A percentile compares a stretch with the other conserved stretches of the same genome.
These are phyloP conservation scores for Sebastes aleutianus DNA, from an alignment of 2,797 vertebrate species.

Conservation along the genomic window DNA sequence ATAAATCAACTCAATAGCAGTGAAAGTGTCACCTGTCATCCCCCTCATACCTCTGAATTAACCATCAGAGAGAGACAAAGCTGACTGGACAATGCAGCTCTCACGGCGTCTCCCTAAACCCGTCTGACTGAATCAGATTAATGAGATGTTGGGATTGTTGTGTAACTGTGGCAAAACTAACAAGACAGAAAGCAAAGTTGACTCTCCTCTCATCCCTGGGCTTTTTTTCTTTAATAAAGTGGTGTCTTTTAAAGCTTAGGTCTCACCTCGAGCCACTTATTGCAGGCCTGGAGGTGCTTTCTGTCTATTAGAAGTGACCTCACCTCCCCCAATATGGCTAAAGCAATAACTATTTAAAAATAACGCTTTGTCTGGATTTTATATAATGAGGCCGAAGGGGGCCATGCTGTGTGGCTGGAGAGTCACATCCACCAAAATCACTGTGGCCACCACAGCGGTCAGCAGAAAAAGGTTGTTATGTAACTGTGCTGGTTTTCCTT, in stretches of 20 bases:
- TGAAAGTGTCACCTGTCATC: background rate
- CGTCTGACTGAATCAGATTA: slow-evolving; percentile 46
- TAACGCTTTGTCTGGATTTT: slow-evolving; percentile 15
- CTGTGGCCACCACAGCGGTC: slow-evolving; percentile 28
- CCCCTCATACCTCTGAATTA: background rate
- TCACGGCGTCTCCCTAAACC: slow-evolving; percentile 1
- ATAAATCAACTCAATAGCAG: background rate
- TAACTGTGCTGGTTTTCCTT: slow-evolving; percentile 53
- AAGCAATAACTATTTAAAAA: background rate
- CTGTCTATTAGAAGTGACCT: background rate
- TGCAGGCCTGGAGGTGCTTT: background rate
- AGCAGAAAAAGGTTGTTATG: slow-evolving; percentile 50
- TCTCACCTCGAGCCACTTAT: background rate
- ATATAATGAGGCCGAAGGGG: slow-evolving; percentile 31
- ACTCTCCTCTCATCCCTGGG: background rate
- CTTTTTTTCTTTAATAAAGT: background rate
- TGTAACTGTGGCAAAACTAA: slow-evolving; percentile 30
- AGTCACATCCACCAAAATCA: slow-evolving; percentile 43
- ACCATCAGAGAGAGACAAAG: background rate
- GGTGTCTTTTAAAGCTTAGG: background rate
- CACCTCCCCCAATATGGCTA: background rate
- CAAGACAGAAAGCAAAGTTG: slow-evolving; percentile 4
- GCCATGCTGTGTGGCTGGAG: slow-evolving; percentile 11
- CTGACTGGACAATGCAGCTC: background rate
- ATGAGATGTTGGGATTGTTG: slow-evolving; percentile 38